Base-by-base conservation (phyloP, 1,140 invertebrate genomes). In the Panonychus citri region DNA sequence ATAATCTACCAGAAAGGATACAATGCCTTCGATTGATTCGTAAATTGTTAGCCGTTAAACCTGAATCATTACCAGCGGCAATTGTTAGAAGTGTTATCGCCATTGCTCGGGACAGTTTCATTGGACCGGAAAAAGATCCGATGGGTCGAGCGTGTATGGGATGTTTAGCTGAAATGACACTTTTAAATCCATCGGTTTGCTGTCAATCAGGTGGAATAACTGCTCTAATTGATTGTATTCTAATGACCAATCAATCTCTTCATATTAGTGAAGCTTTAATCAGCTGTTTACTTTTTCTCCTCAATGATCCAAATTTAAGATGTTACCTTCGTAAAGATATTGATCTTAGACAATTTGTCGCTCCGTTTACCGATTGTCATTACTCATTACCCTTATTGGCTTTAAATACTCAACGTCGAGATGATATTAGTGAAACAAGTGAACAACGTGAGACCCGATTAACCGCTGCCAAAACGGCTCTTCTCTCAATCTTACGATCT, bases 321-420 rank as follows among this genome's bases (percentile, higher is more conserved):
- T 71, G 74, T 59, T 73, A 76, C 53, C 79, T 81, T 39, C 77
- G 76, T 17, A 75, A 87, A 4, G 81, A 85, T 27, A 64, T 67
- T 53, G 69, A 71, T 63, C 70, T 91, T n/a, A 73, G 85, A 62
- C 81, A 78, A 65, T 72, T 94, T 3, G 80, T 88, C 43, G 85
- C 86, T 1, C 85, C 88, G 3, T 91, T 90, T 64, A 91, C 86
- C 63, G 89, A 94, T 71, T 81, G 86, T 63, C 83, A 90, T 65
- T 83, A 75, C 17, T 21, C 28, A 30, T 17, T 53, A 26, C 52
- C 28, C 5, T 39, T 24, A 53, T 25, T 53, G 13, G 28, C 28
- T 46, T n/a, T 21, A 17, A 46, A 46, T 55, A 46, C 26, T 55
- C 54, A 55, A 46, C 17, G 26, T 1, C 7, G 34, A 24, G 40